A percentile compares a stretch with the other conserved stretches of the same genome.
Evolutionary conservation across 1,140 invertebrate species (phyloP).

Genomic region (Antheraea mylitta): DNA sequence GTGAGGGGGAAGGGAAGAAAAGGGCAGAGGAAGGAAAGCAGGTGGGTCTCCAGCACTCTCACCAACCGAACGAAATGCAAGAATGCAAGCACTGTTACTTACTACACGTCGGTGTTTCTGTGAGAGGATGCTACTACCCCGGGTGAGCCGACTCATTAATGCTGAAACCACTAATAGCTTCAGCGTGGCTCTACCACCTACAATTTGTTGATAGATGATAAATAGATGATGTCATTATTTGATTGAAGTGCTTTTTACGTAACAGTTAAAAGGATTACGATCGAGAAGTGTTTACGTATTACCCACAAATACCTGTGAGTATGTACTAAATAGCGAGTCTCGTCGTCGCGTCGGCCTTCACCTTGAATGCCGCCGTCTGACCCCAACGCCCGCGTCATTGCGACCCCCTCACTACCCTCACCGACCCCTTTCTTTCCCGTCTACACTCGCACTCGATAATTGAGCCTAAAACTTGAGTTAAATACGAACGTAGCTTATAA

Average conservation of each 20-base stretch:
- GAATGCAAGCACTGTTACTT: too few relatives aligned
- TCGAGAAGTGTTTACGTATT: constrained; percentile 2
- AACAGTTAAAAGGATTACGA: neutral
- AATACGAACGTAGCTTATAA: constrained; percentile 29
- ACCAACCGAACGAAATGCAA: too few relatives aligned
- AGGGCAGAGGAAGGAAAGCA: too few relatives aligned
- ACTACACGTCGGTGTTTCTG: too few relatives aligned
- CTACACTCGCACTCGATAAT: constrained; percentile 47
- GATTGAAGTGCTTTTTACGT: neutral
- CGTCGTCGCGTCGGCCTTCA: constrained; percentile 48
- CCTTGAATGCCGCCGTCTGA: constrained; percentile 70
- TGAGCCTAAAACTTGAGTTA: constrained; percentile 48
- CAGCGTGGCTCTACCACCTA: too few relatives aligned
- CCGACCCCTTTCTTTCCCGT: constrained; percentile 35
- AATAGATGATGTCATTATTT: neutral
- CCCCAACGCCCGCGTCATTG: constrained; percentile 33
- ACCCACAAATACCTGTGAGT: neutral
- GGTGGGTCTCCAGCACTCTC: too few relatives aligned
- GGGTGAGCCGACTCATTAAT: too few relatives aligned
- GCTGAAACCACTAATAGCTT: too few relatives aligned
- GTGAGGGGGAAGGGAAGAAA: too few relatives aligned
- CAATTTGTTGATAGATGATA: too few relatives aligned
- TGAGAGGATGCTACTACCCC: too few relatives aligned
- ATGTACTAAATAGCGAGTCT: neutral
- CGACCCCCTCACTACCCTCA: constrained; percentile 23